A percentile compares a stretch with the other conserved stretches of the same genome.
These are phyloP conservation scores for Euwallacea fornicatus DNA, from an alignment of 1,140 invertebrate species.

Conservation along the genomic window DNA sequence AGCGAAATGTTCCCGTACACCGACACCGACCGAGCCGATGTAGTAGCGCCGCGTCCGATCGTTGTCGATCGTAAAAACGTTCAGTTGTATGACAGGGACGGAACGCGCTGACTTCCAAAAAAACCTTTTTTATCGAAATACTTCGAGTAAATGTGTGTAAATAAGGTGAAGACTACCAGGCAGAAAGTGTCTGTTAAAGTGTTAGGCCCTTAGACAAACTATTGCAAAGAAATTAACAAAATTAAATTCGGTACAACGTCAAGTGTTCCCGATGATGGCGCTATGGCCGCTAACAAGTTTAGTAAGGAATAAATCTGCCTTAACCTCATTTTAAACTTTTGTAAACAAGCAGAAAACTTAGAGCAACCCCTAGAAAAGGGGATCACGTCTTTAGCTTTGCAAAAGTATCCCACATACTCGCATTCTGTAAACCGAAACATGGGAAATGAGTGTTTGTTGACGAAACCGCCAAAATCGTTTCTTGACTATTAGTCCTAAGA, in stretches of 20 bases:
- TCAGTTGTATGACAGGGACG: constrained; percentile 41
- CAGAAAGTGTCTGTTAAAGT: constrained; percentile 33
- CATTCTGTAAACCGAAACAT: constrained; percentile 32
- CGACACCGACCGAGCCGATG: constrained; percentile 35
- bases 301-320: constrained; percentile 49
- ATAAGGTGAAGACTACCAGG: constrained; percentile 37
- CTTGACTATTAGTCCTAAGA: constrained; percentile 17
- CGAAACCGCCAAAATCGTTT: constrained; percentile 19
- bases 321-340: constrained; percentile 48
- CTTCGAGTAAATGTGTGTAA: constrained; percentile 39
- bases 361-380: not conserved
- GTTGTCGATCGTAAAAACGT: constrained; percentile 36
- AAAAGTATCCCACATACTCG: not conserved
- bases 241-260: constrained; percentile 42
- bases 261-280: constrained; percentile 50
- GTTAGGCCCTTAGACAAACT: constrained; percentile 17
- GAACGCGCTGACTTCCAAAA: constrained; percentile 40
- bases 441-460: constrained; percentile 34
- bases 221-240: constrained; percentile 38
- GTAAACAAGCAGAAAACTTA: constrained; percentile 40
- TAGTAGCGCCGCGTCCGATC: constrained; percentile 40
- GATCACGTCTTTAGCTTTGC: not conserved
- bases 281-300: constrained; percentile 50
- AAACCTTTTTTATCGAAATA: constrained; percentile 39
- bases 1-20: constrained; percentile 40